Conservation (phyloP, 2,113 vertebrate genomes). For the Pungitius pungitius region DNA sequence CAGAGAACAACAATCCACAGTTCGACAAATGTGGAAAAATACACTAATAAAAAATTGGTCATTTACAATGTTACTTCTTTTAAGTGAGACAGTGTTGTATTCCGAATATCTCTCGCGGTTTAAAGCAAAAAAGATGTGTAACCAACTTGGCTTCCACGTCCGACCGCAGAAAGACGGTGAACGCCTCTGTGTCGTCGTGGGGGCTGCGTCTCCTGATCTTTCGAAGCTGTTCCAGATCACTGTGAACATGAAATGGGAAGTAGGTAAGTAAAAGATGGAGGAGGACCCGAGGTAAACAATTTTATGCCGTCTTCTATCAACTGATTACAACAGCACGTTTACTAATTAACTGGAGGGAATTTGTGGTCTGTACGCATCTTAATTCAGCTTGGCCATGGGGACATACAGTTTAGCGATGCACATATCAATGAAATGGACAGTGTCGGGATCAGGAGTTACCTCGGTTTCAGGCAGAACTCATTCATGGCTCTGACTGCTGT, state of each 20-base stretch:
- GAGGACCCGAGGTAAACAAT: neutral
- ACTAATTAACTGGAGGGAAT: constrained; percentile 50
- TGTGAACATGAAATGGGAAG: constrained; percentile 50
- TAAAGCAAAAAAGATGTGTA: neutral
- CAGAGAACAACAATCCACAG: constrained; percentile 23
- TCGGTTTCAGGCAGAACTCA: constrained; percentile 98
- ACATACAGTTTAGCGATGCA: neutral
- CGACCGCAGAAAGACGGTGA: constrained; percentile 95
- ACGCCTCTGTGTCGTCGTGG: constrained; percentile 95
- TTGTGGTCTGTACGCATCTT: neutral
- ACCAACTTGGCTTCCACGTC: constrained; percentile 97
- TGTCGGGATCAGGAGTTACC: constrained; percentile 73
- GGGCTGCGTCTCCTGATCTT: constrained; percentile 94
- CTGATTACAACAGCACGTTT: constrained; percentile 51
- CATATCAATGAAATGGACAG: neutral
- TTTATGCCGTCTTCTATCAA: constrained; percentile 5
- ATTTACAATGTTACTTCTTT: neutral
- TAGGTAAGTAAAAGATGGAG: too few species aligned
- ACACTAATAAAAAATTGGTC: neutral
- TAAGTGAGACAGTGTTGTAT: neutral
- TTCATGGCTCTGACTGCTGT: constrained; percentile 98
- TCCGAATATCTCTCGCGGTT: neutral
- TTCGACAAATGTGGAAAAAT: neutral
- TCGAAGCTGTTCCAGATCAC: constrained; percentile 93
- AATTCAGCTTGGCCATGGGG: neutral